Evolutionary conservation across 2,113 vertebrate genomes (phyloP).

Genomic region (Dasyurus viverrinus): DNA sequence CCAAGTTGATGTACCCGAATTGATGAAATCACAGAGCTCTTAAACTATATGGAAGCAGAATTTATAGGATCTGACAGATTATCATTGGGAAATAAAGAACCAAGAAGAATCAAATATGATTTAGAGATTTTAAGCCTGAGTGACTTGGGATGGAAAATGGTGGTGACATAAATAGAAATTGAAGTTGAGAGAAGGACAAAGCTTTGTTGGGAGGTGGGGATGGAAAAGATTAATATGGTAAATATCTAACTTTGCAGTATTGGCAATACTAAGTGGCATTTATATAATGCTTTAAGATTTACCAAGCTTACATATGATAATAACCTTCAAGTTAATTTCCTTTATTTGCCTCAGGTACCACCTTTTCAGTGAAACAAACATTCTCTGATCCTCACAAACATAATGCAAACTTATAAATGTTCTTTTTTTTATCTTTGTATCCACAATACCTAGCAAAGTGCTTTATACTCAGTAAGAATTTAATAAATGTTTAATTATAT

Average conservation of each 20-base stretch:
- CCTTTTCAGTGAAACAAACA: not conserved
- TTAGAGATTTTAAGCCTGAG: not conserved
- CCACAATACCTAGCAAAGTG: constrained; percentile 1
- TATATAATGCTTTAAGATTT: not conserved
- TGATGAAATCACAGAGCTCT: not conserved
- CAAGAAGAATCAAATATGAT: not conserved
- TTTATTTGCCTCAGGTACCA: not conserved
- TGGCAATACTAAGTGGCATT: not conserved
- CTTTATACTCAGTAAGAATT: constrained; percentile 21
- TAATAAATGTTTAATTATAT: constrained; percentile 9
- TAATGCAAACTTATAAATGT: not conserved
- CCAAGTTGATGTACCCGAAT: too few relatives aligned
- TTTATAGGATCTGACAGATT: not conserved
- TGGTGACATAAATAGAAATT: not conserved
- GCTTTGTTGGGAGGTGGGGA: not conserved
- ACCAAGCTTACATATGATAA: not conserved
- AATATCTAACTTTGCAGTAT: not conserved
- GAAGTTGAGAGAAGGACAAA: not conserved
- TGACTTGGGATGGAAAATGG: not conserved
- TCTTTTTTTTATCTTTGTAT: not conserved
- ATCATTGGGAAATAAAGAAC: not conserved
- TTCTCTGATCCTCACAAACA: not conserved
- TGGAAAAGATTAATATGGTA: not conserved
- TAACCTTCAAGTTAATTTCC: not conserved
- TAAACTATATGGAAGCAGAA: not conserved